A percentile compares a stretch with the other conserved stretches of the same genome.
These are phyloP conservation scores for Avahi laniger DNA, from an alignment of 2,797 vertebrate genomes.

Conservation along the genomic window DNA sequence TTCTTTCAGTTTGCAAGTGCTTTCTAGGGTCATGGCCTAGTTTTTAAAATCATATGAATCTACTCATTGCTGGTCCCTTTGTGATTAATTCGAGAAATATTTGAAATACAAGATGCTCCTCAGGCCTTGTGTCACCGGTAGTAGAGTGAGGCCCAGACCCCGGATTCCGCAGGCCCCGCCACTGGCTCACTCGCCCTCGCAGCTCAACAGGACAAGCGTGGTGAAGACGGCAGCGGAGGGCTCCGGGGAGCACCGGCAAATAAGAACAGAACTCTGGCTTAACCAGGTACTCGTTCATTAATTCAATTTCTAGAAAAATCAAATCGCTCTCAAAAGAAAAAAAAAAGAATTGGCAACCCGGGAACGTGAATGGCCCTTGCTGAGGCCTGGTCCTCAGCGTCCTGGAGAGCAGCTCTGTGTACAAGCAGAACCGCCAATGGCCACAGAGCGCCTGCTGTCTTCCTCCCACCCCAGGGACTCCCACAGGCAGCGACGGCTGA, in stretches of 20 bases:
- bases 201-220: neutral
- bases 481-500: fast-evolving
- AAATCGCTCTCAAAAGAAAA: neutral
- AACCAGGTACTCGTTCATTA: neutral
- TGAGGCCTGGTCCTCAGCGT: fast-evolving
- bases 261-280: neutral
- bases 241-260: no score
- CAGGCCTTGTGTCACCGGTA: neutral
- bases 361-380: neutral
- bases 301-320: neutral
- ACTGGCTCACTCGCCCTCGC: no score
- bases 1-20: fast-evolving
- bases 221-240: neutral
- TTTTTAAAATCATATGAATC: neutral
- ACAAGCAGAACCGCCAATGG: neutral
- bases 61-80: neutral
- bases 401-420: fast-evolving
- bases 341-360: neutral
- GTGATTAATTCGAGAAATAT: neutral
- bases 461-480: fast-evolving
- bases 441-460: fast-evolving
- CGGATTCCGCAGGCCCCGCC: no score
- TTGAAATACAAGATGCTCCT: neutral
- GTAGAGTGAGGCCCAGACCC: fast-evolving
- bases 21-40: neutral